Percentiles rank a stretch among this genome's conserved stretches.
phyloP scores from a whole-genome alignment of 2,797 vertebrate genomes.

The Neomorphus geoffroyi region DNA sequence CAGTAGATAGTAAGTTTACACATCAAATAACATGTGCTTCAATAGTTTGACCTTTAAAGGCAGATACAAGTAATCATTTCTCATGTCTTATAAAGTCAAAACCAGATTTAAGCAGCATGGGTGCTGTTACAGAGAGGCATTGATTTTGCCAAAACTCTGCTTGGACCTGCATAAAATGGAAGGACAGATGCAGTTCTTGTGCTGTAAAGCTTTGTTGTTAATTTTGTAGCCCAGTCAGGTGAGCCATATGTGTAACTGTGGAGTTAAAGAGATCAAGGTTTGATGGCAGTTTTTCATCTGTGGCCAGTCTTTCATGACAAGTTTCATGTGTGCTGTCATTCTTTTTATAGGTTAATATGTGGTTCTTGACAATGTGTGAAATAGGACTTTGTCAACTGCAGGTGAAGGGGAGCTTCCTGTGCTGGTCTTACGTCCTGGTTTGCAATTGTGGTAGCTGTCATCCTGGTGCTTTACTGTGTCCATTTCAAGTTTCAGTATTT shows the following conservation, averaged over 20 bases:
- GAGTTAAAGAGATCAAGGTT: neutral
- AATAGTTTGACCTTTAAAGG: constrained; percentile 11
- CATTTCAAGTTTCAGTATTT: neutral
- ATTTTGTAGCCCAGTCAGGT: neutral
- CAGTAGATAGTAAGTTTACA: neutral
- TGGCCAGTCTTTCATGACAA: neutral
- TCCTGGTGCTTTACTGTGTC: neutral
- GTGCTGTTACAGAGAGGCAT: neutral
- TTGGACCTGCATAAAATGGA: neutral
- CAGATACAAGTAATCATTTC: neutral
- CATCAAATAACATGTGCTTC: neutral
- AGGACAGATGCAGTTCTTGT: neutral
- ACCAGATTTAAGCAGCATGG: neutral
- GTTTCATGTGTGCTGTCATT: neutral
- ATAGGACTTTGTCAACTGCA: neutral
- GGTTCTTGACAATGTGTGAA: neutral
- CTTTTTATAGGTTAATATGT: neutral
- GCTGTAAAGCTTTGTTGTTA: neutral
- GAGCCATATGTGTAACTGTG: neutral
- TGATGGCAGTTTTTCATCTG: neutral
- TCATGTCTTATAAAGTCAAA: neutral
- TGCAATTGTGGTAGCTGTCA: neutral
- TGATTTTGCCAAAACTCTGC: neutral
- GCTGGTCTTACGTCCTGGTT: neutral
- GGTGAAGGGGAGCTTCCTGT: neutral